A percentile compares a stretch with the other conserved stretches of the same genome.
Conservation (phyloP, 2,888 invertebrate genomes). For the Unio pictorum region DNA sequence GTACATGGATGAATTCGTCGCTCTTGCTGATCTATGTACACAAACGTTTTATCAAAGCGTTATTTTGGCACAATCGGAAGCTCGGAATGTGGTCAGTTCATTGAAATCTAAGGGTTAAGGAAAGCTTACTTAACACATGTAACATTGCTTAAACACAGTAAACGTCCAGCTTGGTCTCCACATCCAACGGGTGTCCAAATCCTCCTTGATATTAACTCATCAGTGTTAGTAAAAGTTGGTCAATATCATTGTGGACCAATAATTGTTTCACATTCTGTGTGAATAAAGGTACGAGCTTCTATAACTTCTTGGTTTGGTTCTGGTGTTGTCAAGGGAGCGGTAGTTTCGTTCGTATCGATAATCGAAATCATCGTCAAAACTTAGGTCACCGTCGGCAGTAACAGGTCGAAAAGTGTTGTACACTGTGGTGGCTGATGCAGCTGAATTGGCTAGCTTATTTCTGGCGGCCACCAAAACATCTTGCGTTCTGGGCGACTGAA, state of each 20-base stretch:
- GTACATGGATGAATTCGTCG: no score
- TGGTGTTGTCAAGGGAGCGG: slow-evolving; percentile 49
- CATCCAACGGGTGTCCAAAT: no score
- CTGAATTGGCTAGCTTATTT: slow-evolving; percentile 45
- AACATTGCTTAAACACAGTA: no score
- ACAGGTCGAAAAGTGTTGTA: slow-evolving; percentile 39
- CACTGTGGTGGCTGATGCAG: slow-evolving; percentile 18
- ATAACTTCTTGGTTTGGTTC: slow-evolving; percentile 26
- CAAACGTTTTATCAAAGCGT: no score
- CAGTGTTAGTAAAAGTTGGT: no score
- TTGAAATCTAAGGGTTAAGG: no score
- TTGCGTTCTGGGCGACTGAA: slow-evolving; percentile 21
- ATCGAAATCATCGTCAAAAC: slow-evolving; percentile 55
- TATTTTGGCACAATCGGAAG: no score
- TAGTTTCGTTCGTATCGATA: slow-evolving; percentile 54
- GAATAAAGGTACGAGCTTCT: slow-evolving; percentile 30
- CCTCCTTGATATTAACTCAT: no score
- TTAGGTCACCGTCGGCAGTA: slow-evolving; percentile 45
- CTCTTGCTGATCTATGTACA: no score
- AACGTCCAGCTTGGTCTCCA: no score
- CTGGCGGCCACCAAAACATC: slow-evolving; percentile 50
- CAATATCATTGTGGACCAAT: background rate
- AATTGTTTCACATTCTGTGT: slow-evolving; percentile 23
- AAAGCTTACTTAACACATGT: no score
- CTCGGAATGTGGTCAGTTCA: no score